Evolutionary conservation across 2,797 vertebrate genomes (phyloP), one percentile per base, ranked within the genome.

Genomic region (Crenichthys baileyi): DNA sequence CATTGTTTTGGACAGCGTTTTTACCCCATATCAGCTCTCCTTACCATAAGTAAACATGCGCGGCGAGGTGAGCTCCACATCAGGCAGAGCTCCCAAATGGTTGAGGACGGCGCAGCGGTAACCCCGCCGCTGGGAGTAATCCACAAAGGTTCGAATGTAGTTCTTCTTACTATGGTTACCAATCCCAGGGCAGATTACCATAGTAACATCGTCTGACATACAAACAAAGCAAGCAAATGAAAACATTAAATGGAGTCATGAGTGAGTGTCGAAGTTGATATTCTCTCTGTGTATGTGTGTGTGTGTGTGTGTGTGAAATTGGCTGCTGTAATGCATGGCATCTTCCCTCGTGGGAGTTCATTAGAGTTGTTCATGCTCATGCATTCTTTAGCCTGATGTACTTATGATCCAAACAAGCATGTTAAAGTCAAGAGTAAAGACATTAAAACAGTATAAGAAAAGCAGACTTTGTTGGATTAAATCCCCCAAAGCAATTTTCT

Each of bases 21-120:
- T 36, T 36, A 36, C 31, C 31, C 31, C 31, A 36, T 24, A 24
- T 12, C 13, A 4, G 20, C 39, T 13, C 46, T 58, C 2, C 5
- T 95, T 93, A 99, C 98, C 98, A 0, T 98, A 99, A 0, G 98
- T 99, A 95, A 99, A 99, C 97, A 99, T 98, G 75, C 98, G 96
- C 0, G 98, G 97, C 0, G 98, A 98, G 50, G 98, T 99, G 88
- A 99, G 96, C 75, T 99, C 97, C 67, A 97, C 93, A 87, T 96
- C 96, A 84, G 98, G 97, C 80, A 98, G 92, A 8, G 98, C 98
- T 65, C 98, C 98, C 88, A 99, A 91, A 87, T 99, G 98, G 89
- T 99, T 99, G 56, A 99, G 95, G 41, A 99, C 97, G 0, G 97
- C 97, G 51, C 98, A 99, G 75, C 97, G 96, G 93, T 99, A 99